Evolutionary conservation across 2,113 vertebrate species (phyloP).

Genomic region (Oncorhynchus nerka): DNA sequence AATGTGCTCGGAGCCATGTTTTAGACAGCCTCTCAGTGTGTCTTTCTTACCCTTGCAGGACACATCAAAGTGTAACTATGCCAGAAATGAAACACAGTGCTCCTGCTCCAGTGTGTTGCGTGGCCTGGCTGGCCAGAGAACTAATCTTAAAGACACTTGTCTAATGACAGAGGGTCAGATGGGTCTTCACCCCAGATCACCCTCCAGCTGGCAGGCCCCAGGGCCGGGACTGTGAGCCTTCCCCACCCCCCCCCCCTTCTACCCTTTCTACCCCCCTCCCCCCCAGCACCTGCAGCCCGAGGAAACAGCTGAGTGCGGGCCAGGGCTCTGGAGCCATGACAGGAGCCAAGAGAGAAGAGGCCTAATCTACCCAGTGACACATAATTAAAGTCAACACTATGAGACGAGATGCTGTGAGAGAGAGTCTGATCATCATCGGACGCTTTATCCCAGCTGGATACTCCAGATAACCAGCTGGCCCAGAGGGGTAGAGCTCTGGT

Average conservation of each 20-base stretch:
- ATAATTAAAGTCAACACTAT: constrained; percentile 56
- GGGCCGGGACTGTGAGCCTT: constrained; percentile 32
- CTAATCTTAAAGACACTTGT: constrained; percentile 36
- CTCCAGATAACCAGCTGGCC: constrained; percentile 34
- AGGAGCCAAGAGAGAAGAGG: constrained; percentile 32
- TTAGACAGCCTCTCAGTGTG: not conserved
- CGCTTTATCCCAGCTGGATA: constrained; percentile 38
- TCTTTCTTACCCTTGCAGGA: constrained; percentile 17
- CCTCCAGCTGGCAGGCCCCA: constrained; percentile 52
- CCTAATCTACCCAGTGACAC: constrained; percentile 40
- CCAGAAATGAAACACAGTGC: not conserved
- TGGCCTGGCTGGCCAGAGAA: not conserved
- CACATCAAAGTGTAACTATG: constrained; percentile 25
- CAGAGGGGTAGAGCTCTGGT: not conserved
- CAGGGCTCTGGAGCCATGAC: constrained; percentile 43
- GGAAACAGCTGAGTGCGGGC: constrained; percentile 47
- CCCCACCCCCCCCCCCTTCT: not conserved
- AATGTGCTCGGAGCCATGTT: too few relatives aligned
- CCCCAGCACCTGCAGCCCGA: constrained; percentile 23
- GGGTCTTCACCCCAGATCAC: constrained; percentile 37
- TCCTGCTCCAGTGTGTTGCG: constrained; percentile 22
- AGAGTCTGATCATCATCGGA: constrained; percentile 23
- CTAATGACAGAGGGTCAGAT: constrained; percentile 43
- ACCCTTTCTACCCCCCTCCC: not conserved
- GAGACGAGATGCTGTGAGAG: constrained; percentile 35